Conservation (phyloP, 2,113 vertebrate species). For the Micronycteris hirsuta region DNA sequence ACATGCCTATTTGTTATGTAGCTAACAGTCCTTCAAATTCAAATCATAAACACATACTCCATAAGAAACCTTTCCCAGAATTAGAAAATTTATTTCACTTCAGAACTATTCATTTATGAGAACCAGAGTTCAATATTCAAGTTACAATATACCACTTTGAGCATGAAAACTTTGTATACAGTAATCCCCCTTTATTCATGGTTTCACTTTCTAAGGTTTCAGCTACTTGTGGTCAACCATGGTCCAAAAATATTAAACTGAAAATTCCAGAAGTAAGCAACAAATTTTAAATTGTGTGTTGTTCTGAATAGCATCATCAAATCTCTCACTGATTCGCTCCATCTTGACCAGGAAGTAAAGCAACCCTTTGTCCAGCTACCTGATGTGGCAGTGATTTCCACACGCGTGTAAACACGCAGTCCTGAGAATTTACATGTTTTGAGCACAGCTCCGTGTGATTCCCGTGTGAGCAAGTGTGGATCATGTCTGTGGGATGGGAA, state of each 20-base stretch:
- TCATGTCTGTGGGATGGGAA: too few relatives aligned
- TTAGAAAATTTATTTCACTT: conserved; percentile 5
- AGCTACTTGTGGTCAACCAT: not conserved
- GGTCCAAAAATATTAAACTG: not conserved
- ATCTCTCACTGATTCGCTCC: not conserved
- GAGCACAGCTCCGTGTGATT: too few relatives aligned
- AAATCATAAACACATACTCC: not conserved
- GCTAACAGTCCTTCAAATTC: not conserved
- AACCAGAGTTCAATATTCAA: conserved; percentile 12
- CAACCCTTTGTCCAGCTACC: not conserved
- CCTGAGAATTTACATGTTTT: too few relatives aligned
- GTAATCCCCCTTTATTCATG: not conserved
- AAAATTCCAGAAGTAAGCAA: not conserved
- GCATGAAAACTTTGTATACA: not conserved
- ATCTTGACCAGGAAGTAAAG: not conserved
- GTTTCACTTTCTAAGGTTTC: not conserved
- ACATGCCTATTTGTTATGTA: not conserved
- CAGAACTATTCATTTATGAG: not conserved
- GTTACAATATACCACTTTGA: not conserved
- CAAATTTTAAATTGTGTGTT: not conserved
- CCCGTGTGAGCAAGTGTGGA: too few relatives aligned
- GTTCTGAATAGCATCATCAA: not conserved
- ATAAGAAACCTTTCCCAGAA: not conserved
- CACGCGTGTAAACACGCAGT: too few relatives aligned
- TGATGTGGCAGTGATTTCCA: not conserved